phyloP scores from a whole-genome alignment of 2,888 invertebrate genomes.

The Tinea semifulvella region DNA sequence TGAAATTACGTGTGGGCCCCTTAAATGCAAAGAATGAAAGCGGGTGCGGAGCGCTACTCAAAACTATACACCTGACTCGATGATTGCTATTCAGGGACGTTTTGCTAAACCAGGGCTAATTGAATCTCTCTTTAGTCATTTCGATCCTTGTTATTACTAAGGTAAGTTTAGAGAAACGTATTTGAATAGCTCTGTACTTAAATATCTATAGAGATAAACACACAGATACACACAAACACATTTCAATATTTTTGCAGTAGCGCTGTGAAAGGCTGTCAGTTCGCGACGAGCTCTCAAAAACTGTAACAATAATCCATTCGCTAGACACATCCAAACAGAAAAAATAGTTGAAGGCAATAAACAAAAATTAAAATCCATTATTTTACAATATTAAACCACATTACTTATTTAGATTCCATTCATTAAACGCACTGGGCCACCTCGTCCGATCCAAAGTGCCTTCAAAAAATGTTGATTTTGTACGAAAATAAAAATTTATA shows the following conservation, averaged over 20 bases:
- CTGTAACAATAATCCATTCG: neutral
- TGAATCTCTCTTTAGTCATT: too few species aligned
- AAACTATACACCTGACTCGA: too few species aligned
- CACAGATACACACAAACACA: too few species aligned
- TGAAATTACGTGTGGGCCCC: constrained; percentile 44
- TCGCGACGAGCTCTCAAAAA: constrained; percentile 10
- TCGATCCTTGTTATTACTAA: too few species aligned
- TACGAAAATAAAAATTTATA: constrained; percentile 81
- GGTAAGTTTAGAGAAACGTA: too few species aligned
- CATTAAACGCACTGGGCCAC: constrained; percentile 85
- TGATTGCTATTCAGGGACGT: too few species aligned
- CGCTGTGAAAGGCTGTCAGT: neutral
- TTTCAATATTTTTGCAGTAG: constrained; percentile 1
- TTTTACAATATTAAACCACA: constrained; percentile 23
- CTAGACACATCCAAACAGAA: constrained; percentile 58
- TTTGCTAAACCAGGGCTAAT: too few species aligned
- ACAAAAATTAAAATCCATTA: constrained; percentile 19
- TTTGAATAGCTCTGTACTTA: too few species aligned
- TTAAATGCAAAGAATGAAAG: constrained; percentile 23
- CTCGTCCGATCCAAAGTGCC: constrained; percentile 96
- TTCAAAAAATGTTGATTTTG: constrained; percentile 87
- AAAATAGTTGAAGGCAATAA: constrained; percentile 83
- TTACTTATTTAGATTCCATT: constrained; percentile 36
- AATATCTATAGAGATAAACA: too few species aligned
- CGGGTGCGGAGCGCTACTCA: constrained; percentile 36